Base-by-base conservation (phyloP, 2,888 invertebrate species). In the Hirudinaria manillensis region DNA sequence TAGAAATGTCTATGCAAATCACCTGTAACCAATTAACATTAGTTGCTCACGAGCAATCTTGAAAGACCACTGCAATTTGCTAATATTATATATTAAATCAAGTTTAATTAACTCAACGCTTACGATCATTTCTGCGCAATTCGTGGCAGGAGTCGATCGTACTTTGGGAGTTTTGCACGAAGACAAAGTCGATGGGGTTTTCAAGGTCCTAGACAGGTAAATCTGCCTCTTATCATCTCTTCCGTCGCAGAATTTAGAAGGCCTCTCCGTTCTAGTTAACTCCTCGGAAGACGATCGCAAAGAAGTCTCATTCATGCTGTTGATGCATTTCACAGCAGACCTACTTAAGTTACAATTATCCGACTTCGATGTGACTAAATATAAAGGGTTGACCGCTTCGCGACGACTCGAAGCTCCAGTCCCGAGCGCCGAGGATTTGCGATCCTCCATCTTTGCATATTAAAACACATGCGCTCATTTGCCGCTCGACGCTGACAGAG, bases 181-280 rank as follows among this genome's bases (percentile, higher is more conserved):
- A 16, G 24, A 61, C 29, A 61, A 61, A 61, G 61, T 27, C 19
- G 61, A 61, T 27, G 61, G 61, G n/a, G 61, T 29, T 27, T 29
- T 24, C n/a, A 61, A 61, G 29, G 61, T 61, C n/a, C 61, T 61
- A 27, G 61, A 61, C 19, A 61, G n/a, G 61, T 61, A 61, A 61
- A 29, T 24, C 19, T 61, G 61, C n/a, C 29, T 4, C n/a, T 61
- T 61, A 27, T 27, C 24, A 10, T 2, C 61, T 61, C n/a, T 61
- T 7, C 29, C 29, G 10, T 27, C 24, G 24, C 10, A 24, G 61
- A 61, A 7, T 61, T 61, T 61, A 61, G 24, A 24, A 61, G 61
- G 3, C 61, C 6, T 61, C 24, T 61, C 61, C 61, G 29, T 24
- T 29, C n/a, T 61, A 16, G 61, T 7, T n/a, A 61, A 61, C 19